Base-by-base conservation (phyloP, 2,888 invertebrate species). In the Isoperla grammatica region DNA sequence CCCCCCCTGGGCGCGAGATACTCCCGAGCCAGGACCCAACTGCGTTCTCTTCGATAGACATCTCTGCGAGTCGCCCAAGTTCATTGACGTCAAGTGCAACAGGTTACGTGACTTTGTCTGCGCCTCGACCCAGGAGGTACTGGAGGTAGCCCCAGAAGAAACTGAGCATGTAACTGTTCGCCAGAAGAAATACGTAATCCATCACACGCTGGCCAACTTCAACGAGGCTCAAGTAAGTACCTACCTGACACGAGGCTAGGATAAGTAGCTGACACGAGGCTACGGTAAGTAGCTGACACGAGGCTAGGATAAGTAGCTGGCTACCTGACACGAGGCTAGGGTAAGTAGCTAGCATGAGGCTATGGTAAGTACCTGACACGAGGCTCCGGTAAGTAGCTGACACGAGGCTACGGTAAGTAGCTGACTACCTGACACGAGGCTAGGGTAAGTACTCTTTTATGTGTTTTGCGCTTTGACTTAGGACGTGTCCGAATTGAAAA, bases 171-270 rank as follows among this genome's bases (percentile, higher is more conserved):
- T 68, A 58, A 49, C 65, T 3, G 61, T 69, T 46, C 61, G 63
- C 9, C 66, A 67, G 54, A 65, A 62, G 46, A 66, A 66, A 8
- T 69, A 67, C 60, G 65, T 67, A 5, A 67, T 71, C 57, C 69
- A 69, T 62, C 65, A 67, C 8, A 35, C 62, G 6, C 62, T 68
- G 43, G 69, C 67, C 49, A 69, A 65, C 2, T 71, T 70, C 70
- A 62, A 64, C 13, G 69, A 53, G n/a, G 54, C 54, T n/a, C 40
- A 53, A n/a, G 23, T 53, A 40, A 12, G 5, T 11, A 11, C 11
- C 37, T 6, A 9, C 37, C 8, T 6, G 37, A 6, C 6, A 6
- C 37, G 11, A n/a, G n/a, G n/a, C n/a, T n/a, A n/a, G n/a, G n/a
- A n/a, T n/a, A n/a, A n/a, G n/a, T n/a, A n/a, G n/a, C n/a, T n/a